Conservation (phyloP, 1,140 invertebrate species). For the Bombyx mandarina region DNA sequence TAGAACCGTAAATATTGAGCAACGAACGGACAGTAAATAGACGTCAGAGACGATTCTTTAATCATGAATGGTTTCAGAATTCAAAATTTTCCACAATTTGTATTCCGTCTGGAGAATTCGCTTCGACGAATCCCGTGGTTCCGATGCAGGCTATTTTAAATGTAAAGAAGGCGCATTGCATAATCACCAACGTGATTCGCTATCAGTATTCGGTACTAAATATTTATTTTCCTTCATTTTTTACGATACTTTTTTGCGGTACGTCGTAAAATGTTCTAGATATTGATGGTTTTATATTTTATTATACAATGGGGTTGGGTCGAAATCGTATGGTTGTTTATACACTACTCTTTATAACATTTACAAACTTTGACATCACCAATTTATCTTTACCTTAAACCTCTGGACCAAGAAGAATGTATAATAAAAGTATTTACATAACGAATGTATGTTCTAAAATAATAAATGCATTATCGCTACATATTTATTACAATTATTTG, state of each 20-base stretch:
- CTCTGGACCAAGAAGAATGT: too few species aligned
- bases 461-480: too few species aligned
- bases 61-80: constrained; percentile 44
- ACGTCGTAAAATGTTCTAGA: constrained; percentile 33
- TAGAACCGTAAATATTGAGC: too few species aligned
- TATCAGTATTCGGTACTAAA: constrained; percentile 61
- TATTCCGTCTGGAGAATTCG: constrained; percentile 65
- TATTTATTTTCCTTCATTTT: constrained; percentile 53
- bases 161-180: constrained; percentile 62
- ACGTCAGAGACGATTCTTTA: constrained; percentile 2
- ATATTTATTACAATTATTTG: too few species aligned
- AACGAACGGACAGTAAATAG: too few species aligned
- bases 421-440: too few species aligned
- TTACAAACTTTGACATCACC: too few species aligned
- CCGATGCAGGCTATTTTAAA: constrained; percentile 64
- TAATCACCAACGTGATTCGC: constrained; percentile 63
- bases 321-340: neutral
- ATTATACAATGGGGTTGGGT: neutral
- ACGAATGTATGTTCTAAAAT: too few species aligned
- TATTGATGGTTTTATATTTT: constrained; percentile 18
- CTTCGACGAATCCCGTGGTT: constrained; percentile 51
- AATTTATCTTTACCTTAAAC: too few species aligned
- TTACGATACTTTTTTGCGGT: constrained; percentile 32
- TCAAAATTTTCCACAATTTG: constrained; percentile 62
- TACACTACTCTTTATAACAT: neutral